Evolutionary conservation across 2,888 invertebrate species (phyloP).

Genomic region (Geophilus truncorum): DNA sequence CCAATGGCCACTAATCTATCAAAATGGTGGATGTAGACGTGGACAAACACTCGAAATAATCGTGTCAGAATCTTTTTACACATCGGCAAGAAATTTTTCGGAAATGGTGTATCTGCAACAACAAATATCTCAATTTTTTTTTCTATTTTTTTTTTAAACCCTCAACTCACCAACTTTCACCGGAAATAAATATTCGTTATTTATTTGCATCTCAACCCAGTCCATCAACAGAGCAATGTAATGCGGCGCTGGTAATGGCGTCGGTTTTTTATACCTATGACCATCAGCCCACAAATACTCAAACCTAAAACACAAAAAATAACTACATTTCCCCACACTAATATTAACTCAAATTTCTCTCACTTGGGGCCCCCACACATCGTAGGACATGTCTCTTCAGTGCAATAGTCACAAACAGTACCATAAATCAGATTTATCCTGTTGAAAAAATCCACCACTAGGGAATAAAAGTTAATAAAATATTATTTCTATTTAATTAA

Average conservation of each 20-base stretch:
- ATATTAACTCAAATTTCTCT: constrained; percentile 39
- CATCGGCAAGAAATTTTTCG: constrained; percentile 69
- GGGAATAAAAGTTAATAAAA: constrained; percentile 35
- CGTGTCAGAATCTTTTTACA: constrained; percentile 83
- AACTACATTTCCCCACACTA: background rate
- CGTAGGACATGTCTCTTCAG: constrained; percentile 73
- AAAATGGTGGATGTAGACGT: constrained; percentile 92
- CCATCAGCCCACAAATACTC: constrained; percentile 91
- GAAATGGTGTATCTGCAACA: constrained; percentile 72
- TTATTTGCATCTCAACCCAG: constrained; percentile 86
- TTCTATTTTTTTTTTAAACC: background rate
- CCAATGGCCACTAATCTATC: constrained; percentile 79
- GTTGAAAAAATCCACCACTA: constrained; percentile 91
- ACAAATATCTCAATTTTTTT: too few relatives aligned
- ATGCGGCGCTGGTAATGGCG: constrained; percentile 72
- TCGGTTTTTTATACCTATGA: constrained; percentile 67
- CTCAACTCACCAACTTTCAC: constrained; percentile 66
- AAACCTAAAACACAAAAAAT: constrained; percentile 52
- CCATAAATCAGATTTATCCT: constrained; percentile 88
- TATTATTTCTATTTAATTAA: background rate
- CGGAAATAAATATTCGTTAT: constrained; percentile 79
- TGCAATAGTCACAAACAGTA: constrained; percentile 78
- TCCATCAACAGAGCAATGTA: constrained; percentile 82
- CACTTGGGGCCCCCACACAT: constrained; percentile 80
- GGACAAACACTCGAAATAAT: constrained; percentile 83